Percentiles rank a stretch among this genome's conserved stretches.
phyloP scores from a whole-genome alignment of 2,113 vertebrate genomes.

The Ramphastos sulfuratus region DNA sequence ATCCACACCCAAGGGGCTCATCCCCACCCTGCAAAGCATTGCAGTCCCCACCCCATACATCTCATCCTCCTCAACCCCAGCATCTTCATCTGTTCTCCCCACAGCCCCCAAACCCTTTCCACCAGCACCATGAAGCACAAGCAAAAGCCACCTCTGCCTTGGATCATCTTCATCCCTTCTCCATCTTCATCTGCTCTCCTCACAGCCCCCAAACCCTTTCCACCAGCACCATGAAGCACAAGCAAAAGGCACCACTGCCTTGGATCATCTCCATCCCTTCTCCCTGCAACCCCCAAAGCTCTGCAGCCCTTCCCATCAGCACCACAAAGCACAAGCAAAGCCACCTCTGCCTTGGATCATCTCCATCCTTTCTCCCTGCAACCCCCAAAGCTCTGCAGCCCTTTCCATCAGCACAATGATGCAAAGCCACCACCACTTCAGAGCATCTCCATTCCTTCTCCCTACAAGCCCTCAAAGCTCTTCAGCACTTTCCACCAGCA shows the following conservation, averaged over 20 bases:
- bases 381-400: neutral
- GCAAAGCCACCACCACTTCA: neutral
- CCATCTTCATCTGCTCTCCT: too few species aligned
- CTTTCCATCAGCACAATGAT: neutral
- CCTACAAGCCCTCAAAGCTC: neutral
- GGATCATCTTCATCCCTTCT: too few species aligned
- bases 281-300: too few species aligned
- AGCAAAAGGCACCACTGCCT: neutral
- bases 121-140: too few species aligned
- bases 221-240: neutral
- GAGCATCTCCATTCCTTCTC: too few species aligned
- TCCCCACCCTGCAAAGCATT: neutral
- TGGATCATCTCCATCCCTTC: too few species aligned
- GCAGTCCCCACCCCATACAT: fast-evolving
- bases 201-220: too few species aligned
- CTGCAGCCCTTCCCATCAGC: neutral
- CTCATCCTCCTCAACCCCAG: fast-evolving
- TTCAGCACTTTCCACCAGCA: neutral
- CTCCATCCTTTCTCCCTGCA: too few species aligned
- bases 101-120: too few species aligned
- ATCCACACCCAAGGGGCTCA: neutral
- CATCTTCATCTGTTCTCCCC: too few species aligned
- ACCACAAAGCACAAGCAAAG: neutral
- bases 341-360: too few species aligned
- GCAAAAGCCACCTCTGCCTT: too few species aligned